Conservation (phyloP, 1,140 invertebrate genomes). For the Dendrolimus kikuchii region DNA sequence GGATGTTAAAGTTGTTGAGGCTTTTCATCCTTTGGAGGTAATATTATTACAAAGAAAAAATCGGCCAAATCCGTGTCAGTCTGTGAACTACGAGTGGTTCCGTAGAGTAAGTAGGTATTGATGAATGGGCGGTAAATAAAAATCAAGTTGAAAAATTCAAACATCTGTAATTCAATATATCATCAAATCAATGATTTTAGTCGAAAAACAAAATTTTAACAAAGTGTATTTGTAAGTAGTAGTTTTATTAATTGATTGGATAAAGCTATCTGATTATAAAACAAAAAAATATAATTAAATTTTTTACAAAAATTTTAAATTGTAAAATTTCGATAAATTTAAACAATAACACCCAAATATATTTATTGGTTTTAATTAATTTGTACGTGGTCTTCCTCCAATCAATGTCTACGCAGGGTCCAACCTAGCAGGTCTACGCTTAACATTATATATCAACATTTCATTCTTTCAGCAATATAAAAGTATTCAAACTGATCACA, state of each 20-base stretch:
- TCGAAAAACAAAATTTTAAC: constrained; percentile 68
- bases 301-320: constrained; percentile 25
- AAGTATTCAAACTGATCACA: constrained; percentile 72
- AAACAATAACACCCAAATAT: constrained; percentile 32
- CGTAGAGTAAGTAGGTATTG: too few relatives aligned
- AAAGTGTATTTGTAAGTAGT: constrained; percentile 50
- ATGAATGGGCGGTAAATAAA: constrained; percentile 9
- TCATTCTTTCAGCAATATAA: constrained; percentile 67
- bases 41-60: too few relatives aligned
- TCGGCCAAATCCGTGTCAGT: too few relatives aligned
- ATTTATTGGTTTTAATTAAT: constrained; percentile 23
- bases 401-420: constrained; percentile 58
- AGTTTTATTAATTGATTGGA: constrained; percentile 59
- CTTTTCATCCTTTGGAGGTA: too few relatives aligned
- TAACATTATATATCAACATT: constrained; percentile 60
- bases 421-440: constrained; percentile 68
- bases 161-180: constrained; percentile 67
- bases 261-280: constrained; percentile 42
- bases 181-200: constrained; percentile 66
- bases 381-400: constrained; percentile 37
- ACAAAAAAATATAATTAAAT: constrained; percentile 33
- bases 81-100: too few relatives aligned
- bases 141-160: constrained; percentile 50
- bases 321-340: constrained; percentile 42
- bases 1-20: too few relatives aligned